Percentiles rank a stretch among this genome's conserved stretches.
These are phyloP conservation scores for Spongilla lacustris DNA, from an alignment of 37 sponge, comb jelly and placozoan genomes.

Conservation along the genomic window DNA sequence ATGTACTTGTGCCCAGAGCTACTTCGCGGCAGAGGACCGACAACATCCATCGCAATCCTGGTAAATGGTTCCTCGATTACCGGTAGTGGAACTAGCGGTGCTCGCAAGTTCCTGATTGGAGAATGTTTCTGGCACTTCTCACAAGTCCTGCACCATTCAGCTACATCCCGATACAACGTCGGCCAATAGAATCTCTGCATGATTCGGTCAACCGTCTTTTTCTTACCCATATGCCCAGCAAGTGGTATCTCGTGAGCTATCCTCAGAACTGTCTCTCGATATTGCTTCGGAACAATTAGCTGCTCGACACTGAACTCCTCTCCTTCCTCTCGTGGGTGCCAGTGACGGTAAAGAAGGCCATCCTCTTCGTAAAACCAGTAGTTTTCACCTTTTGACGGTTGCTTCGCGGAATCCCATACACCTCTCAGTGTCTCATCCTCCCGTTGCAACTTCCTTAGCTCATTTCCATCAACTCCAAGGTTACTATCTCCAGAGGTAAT, in stretches of 20 bases:
- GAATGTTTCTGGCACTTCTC: conserved; percentile 26
- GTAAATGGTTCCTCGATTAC: conserved; percentile 41
- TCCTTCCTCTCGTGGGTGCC: too few relatives aligned
- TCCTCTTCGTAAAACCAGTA: too few relatives aligned
- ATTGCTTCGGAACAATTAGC: too few relatives aligned
- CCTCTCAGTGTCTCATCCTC: too few relatives aligned
- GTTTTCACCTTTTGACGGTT: too few relatives aligned
- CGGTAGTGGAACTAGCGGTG: conserved; percentile 53
- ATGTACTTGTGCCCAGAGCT: conserved; percentile 31
- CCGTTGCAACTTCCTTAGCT: too few relatives aligned
- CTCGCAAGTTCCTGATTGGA: neutral
- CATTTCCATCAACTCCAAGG: too few relatives aligned
- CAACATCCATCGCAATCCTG: conserved; percentile 62
- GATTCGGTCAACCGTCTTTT: conserved; percentile 40
- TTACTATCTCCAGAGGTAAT: too few relatives aligned
- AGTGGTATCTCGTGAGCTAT: conserved; percentile 28
- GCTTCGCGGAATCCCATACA: too few relatives aligned
- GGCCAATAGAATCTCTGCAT: conserved; percentile 59
- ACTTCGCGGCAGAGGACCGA: conserved; percentile 53
- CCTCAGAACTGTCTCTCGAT: too few relatives aligned
- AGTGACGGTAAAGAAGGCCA: too few relatives aligned
- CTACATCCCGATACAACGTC: conserved; percentile 42
- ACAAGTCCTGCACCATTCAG: conserved; percentile 31
- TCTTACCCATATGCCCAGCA: conserved; percentile 57
- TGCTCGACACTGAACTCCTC: too few relatives aligned